Base-by-base conservation (phyloP, 2,888 invertebrate species). In the Atethmia centrago region DNA sequence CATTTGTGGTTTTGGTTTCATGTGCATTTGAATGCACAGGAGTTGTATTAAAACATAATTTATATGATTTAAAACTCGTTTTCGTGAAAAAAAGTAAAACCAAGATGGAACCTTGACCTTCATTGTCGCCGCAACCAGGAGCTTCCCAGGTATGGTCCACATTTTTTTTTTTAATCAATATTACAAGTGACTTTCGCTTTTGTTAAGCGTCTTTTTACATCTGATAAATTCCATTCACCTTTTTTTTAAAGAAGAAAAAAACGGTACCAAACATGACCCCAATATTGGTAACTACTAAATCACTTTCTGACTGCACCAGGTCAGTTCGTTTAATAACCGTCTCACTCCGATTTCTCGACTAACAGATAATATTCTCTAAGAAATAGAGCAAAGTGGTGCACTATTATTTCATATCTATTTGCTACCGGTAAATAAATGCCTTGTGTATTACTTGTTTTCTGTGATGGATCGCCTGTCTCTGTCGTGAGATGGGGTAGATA, bases 331-430 rank as follows among this genome's bases (percentile, higher is more conserved):
- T 69, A 63, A 64, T 47, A 74, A 74, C 63, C 40, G 40, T 61
- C 72, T 36, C 16, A 47, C 21, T 68, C 31, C 61, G 55, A 65
- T 79, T 66, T 66, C 68, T 80, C 53, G 40, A 56, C 56, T 49
- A 59, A 55, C 56, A 76, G 76, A 83, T 76, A 75, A 70, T 74
- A 77, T 71, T 74, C 64, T 67, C 10, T 66, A 66, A 71, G 74
- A 83, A 84, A 83, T 77, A 80, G 85, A 80, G 31, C 66, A 69
- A 51, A 56, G 25, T 51, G 63, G 66, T 77, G 77, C 71, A 61
- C 80, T 80, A 84, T 84, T 77, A 83, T 77, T 85, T 65, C 56
- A 49, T 80, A 83, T 85, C 85, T 85, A 80, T 83, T 84, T 79
- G 83, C 83, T 83, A 83, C 85, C 51, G 71, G 80, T 79, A 73